Percentiles rank a stretch among this genome's conserved stretches.
Evolutionary conservation across 2,113 vertebrate species (phyloP).

Genomic region (Microcebus griseorufus): DNA sequence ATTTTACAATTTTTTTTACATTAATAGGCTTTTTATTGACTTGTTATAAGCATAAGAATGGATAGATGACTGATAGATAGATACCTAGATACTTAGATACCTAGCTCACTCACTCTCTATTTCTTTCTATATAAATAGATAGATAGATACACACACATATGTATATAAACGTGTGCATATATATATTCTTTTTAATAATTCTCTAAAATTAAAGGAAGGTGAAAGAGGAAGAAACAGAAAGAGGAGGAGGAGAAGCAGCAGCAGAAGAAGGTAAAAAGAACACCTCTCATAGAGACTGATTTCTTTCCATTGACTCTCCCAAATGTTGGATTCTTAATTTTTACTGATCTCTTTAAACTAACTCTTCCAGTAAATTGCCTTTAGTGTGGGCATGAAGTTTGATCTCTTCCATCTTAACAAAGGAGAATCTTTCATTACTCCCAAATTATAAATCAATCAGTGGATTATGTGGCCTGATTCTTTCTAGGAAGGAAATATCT

Average conservation of each 20-base stretch:
- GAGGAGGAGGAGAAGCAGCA: too few relatives aligned
- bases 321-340: not conserved
- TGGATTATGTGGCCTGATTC: not conserved
- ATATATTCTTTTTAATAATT: not conserved
- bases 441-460: not conserved
- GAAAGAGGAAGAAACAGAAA: not conserved
- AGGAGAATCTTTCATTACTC: not conserved
- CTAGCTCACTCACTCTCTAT: not conserved
- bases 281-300: not conserved
- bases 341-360: not conserved
- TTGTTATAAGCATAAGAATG: not conserved
- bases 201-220: not conserved
- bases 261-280: not conserved
- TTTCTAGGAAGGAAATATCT: not conserved
- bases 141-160: too few relatives aligned
- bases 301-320: not conserved
- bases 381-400: not conserved
- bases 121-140: too few relatives aligned
- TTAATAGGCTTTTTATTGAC: not conserved
- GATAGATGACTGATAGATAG: not conserved
- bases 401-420: not conserved
- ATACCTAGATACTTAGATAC: not conserved
- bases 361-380: not conserved
- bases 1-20: not conserved
- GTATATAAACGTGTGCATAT: too few relatives aligned